Conservation (phyloP, 2,113 vertebrate species). For the Salminus brasiliensis region DNA sequence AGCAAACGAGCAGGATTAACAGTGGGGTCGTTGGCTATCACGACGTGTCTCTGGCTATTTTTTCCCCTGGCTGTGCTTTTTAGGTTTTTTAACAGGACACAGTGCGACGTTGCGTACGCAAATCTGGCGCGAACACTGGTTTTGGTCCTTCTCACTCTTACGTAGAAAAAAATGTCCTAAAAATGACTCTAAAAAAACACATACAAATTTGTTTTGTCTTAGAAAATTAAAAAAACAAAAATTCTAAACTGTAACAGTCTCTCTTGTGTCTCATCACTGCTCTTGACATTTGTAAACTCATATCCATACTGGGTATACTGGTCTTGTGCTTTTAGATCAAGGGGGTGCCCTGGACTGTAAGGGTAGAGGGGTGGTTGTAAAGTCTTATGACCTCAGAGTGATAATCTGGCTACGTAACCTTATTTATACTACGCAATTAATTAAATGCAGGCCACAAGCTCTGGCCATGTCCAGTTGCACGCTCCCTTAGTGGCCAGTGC, state of each 20-base stretch:
- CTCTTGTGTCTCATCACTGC: slow-evolving; percentile 62
- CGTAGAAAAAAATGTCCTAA: slow-evolving; percentile 74
- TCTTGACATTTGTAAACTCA: slow-evolving; percentile 61
- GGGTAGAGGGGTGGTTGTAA: slow-evolving; percentile 63
- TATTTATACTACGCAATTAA: no score
- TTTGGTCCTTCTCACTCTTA: slow-evolving; percentile 78
- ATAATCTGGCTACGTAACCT: slow-evolving; percentile 59
- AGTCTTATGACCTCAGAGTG: slow-evolving; percentile 56
- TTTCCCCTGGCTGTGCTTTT: not conserved
- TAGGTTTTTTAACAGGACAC: no score
- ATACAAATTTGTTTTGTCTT: slow-evolving; percentile 76
- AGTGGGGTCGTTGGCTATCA: slow-evolving; percentile 39
- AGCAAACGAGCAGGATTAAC: slow-evolving; percentile 67
- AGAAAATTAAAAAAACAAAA: slow-evolving; percentile 75
- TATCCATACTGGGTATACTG: slow-evolving; percentile 64
- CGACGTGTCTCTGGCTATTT: slow-evolving; percentile 54
- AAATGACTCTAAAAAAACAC: slow-evolving; percentile 78
- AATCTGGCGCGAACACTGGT: slow-evolving; percentile 57
- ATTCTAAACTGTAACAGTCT: slow-evolving; percentile 83
- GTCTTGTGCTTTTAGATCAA: slow-evolving; percentile 78
- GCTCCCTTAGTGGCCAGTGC: slow-evolving; percentile 68
- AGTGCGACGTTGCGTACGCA: no score
- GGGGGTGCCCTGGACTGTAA: slow-evolving; percentile 59
- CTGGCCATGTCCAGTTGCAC: slow-evolving; percentile 71
- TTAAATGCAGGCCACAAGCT: slow-evolving; percentile 64